phyloP scores from a whole-genome alignment of 2,797 vertebrate genomes.

The Lepilemur ruficaudatus region DNA sequence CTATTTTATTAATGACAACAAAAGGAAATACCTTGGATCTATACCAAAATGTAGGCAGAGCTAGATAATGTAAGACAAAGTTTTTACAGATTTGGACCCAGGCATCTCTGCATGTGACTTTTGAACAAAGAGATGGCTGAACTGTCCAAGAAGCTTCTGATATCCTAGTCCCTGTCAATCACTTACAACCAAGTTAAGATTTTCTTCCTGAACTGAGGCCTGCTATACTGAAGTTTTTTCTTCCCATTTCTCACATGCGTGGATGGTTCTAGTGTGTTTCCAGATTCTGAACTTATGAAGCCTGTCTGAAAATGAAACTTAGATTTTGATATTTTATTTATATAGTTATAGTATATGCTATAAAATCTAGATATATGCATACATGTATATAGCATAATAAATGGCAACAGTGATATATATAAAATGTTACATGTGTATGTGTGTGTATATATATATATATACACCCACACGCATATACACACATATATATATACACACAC shows the following conservation, averaged over 20 bases:
- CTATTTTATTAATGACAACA: slow-evolving; percentile 65
- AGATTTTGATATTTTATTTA: not conserved
- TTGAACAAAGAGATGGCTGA: slow-evolving; percentile 49
- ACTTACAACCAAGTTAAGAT: slow-evolving; percentile 47
- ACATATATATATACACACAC: too few relatives aligned
- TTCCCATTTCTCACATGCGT: slow-evolving; percentile 59
- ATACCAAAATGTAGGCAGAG: slow-evolving; percentile 54
- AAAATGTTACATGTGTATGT: not conserved
- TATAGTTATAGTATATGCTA: not conserved
- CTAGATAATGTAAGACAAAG: not conserved
- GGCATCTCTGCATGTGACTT: slow-evolving; percentile 35
- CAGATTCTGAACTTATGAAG: not conserved
- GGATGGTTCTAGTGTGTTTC: slow-evolving; percentile 38
- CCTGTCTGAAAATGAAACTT: not conserved
- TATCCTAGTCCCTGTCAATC: slow-evolving; percentile 64
- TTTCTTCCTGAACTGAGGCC: slow-evolving; percentile 39
- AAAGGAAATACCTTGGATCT: slow-evolving; percentile 60
- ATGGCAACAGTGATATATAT: not conserved
- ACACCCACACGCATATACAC: too few relatives aligned
- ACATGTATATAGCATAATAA: not conserved
- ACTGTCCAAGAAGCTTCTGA: slow-evolving; percentile 25
- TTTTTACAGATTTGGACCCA: slow-evolving; percentile 64
- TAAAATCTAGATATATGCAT: not conserved
- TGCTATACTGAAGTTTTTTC: slow-evolving; percentile 70
- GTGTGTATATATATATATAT: not conserved